Evolutionary conservation across 2,797 vertebrate genomes (phyloP).

Genomic region (Argya squamiceps): DNA sequence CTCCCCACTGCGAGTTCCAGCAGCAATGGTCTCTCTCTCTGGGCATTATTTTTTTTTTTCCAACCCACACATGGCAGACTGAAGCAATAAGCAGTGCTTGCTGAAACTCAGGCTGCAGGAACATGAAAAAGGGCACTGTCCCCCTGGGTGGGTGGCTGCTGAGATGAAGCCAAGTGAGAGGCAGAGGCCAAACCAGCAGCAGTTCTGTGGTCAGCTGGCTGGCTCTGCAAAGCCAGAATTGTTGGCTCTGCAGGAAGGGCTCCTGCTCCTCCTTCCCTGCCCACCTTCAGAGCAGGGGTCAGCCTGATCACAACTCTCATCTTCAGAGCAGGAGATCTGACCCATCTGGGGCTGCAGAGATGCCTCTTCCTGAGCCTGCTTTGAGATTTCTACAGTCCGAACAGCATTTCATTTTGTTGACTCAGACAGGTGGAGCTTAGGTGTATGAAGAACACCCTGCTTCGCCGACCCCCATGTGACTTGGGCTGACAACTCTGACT

Average conservation of each 20-base stretch:
- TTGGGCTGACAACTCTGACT: neutral
- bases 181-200: neutral
- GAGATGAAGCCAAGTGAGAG: neutral
- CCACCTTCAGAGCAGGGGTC: neutral
- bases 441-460: neutral
- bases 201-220: neutral
- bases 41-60: neutral
- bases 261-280: neutral
- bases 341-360: neutral
- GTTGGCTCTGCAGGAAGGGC: accelerated
- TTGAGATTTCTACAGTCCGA: neutral
- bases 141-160: accelerated
- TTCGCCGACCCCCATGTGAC: neutral
- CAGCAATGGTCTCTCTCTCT: neutral
- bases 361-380: neutral
- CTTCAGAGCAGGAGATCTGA: neutral
- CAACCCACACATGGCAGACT: neutral
- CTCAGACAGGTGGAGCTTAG: neutral
- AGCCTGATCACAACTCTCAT: neutral
- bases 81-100: neutral
- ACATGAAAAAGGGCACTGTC: neutral
- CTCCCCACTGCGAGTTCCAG: neutral
- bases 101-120: neutral
- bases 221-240: neutral
- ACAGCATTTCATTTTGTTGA: constrained; percentile 15